These are phyloP conservation scores for Heterotilapia buettikoferi DNA, from an alignment of 2,113 vertebrate species.

Conservation along the genomic window DNA sequence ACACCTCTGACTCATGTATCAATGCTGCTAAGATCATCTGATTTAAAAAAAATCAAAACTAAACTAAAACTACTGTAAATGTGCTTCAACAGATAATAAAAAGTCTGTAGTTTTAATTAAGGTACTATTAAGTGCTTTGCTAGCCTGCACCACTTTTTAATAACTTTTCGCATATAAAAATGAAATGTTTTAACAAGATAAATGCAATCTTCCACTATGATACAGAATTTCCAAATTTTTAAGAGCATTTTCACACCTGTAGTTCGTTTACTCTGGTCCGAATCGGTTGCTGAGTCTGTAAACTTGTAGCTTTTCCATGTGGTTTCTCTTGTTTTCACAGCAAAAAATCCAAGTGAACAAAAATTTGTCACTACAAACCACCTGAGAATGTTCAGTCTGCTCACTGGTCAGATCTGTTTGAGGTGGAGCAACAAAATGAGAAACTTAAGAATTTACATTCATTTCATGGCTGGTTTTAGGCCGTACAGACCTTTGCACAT, in stretches of 20 bases:
- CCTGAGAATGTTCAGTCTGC: neutral
- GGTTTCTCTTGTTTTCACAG: neutral
- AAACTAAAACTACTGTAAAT: neutral
- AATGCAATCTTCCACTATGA: neutral
- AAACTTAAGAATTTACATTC: neutral
- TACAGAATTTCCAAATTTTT: neutral
- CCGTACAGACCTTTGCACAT: neutral
- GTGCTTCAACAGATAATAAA: neutral
- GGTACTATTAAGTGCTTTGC: neutral
- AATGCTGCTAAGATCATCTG: neutral
- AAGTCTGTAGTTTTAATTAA: accelerated
- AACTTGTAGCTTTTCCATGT: neutral
- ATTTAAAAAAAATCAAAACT: accelerated
- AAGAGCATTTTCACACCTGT: neutral
- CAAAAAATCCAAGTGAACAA: neutral
- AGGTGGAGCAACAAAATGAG: neutral
- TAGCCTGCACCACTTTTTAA: neutral
- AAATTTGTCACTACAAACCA: neutral
- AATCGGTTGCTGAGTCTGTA: neutral
- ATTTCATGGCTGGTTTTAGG: neutral
- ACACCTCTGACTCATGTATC: neutral
- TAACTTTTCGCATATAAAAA: neutral
- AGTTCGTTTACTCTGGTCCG: accelerated
- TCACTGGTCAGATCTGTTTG: neutral
- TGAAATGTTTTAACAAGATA: accelerated